Base-by-base conservation (phyloP, 2,888 invertebrate species). In the Pollenia griseotomentosa region DNA sequence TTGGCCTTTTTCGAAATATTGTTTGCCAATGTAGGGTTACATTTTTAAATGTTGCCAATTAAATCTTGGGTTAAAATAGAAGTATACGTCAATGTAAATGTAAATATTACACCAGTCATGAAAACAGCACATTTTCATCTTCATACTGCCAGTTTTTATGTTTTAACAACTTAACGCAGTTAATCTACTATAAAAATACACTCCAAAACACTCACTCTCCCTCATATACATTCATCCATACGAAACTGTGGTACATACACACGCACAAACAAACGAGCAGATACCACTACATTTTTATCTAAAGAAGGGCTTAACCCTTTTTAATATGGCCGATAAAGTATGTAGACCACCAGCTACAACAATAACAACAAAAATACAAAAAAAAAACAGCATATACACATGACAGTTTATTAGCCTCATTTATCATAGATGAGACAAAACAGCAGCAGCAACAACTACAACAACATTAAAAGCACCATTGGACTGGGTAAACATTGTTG, bases 341-440 rank as follows among this genome's bases (percentile, higher is more conserved):
- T 79, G 75, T 70, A 59, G 80, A 80, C 75, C 75, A 71, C 75
- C 70, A 83, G 79, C 70, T 71, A 66, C 51, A 51, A 68, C 65
- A 59, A 71, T 46, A 75, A 51, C 2, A 61, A 19, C 23, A 66
- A 44, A 42, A 10, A 42, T 5, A 55, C 9, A 2, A 42, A 70
- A 63, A 16, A 19, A 53, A 48, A 19, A 5, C 12, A 66, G 2
- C 59, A 55, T 33, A 65, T 65, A 86, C 79, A 80, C 75, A 86
- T 86, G 79, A 83, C 86, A 86, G 79, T 86, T 86, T 86, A 86
- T 83, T 86, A 80, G 83, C 79, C 83, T 86, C 86, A 86, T 86
- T 83, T 86, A 86, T 86, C 86, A 83, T 86, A 83, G 79, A 86
- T 80, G 83, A 86, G 65, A 75, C 75, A 80, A 83, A 77, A 77